Conservation (phyloP, 2,113 vertebrate genomes). For the Odobenus rosmarus region DNA sequence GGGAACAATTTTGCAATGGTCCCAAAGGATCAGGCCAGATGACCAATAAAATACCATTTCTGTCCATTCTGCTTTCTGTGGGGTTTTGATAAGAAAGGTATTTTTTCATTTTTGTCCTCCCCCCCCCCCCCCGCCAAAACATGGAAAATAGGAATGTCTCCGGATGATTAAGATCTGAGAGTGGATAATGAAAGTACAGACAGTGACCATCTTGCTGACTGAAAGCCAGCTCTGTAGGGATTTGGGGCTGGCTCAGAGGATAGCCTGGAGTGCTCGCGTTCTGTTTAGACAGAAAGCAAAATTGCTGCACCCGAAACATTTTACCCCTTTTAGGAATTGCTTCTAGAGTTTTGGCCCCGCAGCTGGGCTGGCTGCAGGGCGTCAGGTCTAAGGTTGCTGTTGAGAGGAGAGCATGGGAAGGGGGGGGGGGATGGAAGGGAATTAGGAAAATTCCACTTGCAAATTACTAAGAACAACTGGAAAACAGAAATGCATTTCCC, state of each 20-base stretch:
- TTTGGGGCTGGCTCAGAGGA: conserved; percentile 76
- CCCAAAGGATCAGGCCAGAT: conserved; percentile 50
- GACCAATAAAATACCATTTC: conserved; percentile 12
- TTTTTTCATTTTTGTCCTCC: conserved; percentile 1
- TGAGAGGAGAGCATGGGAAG: not conserved
- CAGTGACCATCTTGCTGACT: conserved; percentile 71
- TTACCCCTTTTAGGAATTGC: conserved; percentile 49
- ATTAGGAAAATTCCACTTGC: not conserved
- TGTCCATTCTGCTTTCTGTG: conserved; percentile 50
- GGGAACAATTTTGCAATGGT: conserved; percentile 61
- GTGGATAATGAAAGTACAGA: conserved; percentile 65
- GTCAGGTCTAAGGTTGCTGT: not conserved
- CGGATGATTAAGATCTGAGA: conserved; percentile 81
- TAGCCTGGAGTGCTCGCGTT: conserved; percentile 72
- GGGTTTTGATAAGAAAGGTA: conserved; percentile 14
- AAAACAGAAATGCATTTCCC: conserved; percentile 58
- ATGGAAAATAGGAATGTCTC: conserved; percentile 58
- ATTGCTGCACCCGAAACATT: conserved; percentile 46
- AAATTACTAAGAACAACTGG: conserved; percentile 50
- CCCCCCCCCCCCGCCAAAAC: not conserved
- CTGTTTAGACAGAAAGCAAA: conserved; percentile 80
- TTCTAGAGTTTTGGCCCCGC: not conserved
- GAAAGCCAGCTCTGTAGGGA: conserved; percentile 70
- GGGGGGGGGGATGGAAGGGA: conserved; percentile 21
- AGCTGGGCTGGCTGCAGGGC: not conserved